Conservation (phyloP, 2,797 vertebrate genomes). For the Bovichtus diacanthus region DNA sequence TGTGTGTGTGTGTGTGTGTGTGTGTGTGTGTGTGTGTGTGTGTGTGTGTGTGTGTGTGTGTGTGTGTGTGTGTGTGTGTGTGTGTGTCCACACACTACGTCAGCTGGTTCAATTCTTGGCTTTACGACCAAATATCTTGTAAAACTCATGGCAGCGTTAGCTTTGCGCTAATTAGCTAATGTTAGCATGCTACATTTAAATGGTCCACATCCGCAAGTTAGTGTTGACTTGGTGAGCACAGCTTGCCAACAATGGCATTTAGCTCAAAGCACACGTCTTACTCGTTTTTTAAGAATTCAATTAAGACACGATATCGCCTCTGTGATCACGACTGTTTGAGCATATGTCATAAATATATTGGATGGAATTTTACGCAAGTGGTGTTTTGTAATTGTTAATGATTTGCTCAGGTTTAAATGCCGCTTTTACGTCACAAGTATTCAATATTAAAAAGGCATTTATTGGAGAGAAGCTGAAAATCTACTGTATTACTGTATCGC, state of each 20-base stretch:
- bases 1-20: too few species aligned
- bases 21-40: not conserved
- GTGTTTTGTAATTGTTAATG: too few species aligned
- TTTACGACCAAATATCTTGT: not conserved
- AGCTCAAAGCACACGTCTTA: not conserved
- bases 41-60: too few species aligned
- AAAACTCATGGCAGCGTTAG: not conserved
- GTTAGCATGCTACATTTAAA: not conserved
- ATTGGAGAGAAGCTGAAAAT: not conserved
- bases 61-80: not conserved
- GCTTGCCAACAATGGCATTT: not conserved
- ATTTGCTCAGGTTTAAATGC: not conserved
- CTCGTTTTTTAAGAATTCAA: too few species aligned
- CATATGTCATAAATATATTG: too few species aligned
- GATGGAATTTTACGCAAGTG: too few species aligned
- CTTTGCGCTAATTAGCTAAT: not conserved
- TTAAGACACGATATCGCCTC: too few species aligned
- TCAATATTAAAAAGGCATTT: not conserved
- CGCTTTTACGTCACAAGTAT: not conserved
- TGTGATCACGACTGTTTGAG: too few species aligned
- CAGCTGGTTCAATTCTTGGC: not conserved
- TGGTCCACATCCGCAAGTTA: not conserved
- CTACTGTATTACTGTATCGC: constrained; percentile 10
- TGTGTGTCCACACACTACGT: not conserved
- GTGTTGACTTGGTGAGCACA: too few species aligned